phyloP scores from a whole-genome alignment of 2,797 vertebrate species.

The Uromys caudimaculatus region DNA sequence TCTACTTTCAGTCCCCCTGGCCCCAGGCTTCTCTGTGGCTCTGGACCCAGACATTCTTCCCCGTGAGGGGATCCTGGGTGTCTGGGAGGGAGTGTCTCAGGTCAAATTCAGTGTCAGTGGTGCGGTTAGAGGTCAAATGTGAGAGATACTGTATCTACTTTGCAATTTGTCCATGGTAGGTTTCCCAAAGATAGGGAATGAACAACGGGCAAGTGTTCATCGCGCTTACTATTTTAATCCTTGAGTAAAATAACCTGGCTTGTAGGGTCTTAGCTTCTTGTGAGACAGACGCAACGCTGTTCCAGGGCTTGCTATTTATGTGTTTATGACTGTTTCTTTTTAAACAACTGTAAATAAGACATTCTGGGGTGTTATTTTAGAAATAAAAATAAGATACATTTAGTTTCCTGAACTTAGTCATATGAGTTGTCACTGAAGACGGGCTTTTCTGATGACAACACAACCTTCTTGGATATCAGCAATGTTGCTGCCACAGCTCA shows the following conservation, averaged over 20 bases:
- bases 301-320: not conserved
- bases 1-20: not conserved
- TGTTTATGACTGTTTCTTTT: not conserved
- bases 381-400: slow-evolving; percentile 61
- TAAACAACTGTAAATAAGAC: slow-evolving; percentile 25
- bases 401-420: not conserved
- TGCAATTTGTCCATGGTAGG: not conserved
- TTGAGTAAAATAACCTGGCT: slow-evolving; percentile 30
- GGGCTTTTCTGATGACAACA: not conserved
- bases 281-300: slow-evolving; percentile 28
- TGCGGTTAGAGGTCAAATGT: not conserved
- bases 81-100: not conserved
- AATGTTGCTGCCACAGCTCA: not conserved
- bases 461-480: not conserved
- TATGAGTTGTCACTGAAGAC: not conserved
- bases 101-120: not conserved
- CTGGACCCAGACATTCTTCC: not conserved
- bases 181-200: slow-evolving; percentile 4
- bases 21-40: not conserved
- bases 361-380: slow-evolving; percentile 42
- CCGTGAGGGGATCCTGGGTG: not conserved
- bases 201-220: not conserved
- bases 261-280: slow-evolving; percentile 3
- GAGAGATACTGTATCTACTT: not conserved
- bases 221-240: slow-evolving; percentile 11